These are phyloP conservation scores for Chionoecetes opilio DNA, from an alignment of 1,140 invertebrate genomes.

Conservation along the genomic window DNA sequence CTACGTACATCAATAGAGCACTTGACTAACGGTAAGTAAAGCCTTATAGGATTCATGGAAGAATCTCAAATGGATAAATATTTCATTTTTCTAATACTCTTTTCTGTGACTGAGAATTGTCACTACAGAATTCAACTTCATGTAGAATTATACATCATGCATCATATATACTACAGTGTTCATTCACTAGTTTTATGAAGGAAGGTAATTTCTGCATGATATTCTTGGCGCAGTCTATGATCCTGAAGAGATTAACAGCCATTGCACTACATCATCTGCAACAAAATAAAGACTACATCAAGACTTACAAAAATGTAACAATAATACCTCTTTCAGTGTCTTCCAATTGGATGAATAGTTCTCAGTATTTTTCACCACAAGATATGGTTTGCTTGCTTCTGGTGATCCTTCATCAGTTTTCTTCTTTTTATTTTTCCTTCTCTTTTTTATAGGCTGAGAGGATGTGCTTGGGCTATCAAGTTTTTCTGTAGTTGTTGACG, in stretches of 20 bases:
- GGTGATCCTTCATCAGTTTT: background rate
- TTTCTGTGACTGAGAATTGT: too few species aligned
- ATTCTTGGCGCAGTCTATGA: background rate
- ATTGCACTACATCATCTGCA: too few species aligned
- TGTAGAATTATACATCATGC: too few species aligned
- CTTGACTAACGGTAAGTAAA: too few species aligned
- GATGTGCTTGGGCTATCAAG: background rate
- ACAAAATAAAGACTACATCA: too few species aligned
- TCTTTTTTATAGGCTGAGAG: background rate
- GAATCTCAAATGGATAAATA: too few species aligned
- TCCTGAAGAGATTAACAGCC: background rate
- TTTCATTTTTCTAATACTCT: too few species aligned
- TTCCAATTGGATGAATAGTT: constrained; percentile 44
- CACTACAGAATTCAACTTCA: too few species aligned
- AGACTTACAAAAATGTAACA: background rate
- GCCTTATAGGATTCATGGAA: too few species aligned
- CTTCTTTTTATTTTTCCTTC: background rate
- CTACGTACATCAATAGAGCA: too few species aligned
- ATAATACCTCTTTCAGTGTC: background rate
- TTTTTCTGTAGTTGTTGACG: background rate
- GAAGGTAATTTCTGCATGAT: background rate
- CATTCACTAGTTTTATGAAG: background rate
- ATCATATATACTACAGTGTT: too few species aligned
- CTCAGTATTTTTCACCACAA: constrained; percentile 5
- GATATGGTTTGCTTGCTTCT: background rate